Percentiles rank a stretch among this genome's conserved stretches.
Evolutionary conservation across 2,113 vertebrate species (phyloP).

Genomic region (Agapornis roseicollis): DNA sequence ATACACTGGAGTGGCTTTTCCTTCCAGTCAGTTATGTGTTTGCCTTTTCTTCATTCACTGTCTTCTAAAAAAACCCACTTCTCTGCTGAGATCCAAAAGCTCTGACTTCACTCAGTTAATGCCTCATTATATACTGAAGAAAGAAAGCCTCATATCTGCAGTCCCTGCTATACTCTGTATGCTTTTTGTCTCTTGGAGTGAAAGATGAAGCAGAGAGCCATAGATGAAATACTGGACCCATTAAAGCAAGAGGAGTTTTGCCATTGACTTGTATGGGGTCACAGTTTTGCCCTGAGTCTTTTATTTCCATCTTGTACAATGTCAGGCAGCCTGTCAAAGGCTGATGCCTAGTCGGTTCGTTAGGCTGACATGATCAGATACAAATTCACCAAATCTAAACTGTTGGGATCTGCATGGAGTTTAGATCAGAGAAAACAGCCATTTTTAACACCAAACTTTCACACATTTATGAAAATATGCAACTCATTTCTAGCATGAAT

Average conservation of each 20-base stretch:
- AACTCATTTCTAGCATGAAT: not conserved
- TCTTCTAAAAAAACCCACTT: not conserved
- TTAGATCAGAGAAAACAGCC: not conserved
- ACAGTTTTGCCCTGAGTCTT: slow-evolving; percentile 34
- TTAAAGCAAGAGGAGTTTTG: slow-evolving; percentile 38
- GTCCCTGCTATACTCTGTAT: not conserved
- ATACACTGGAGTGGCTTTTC: not conserved
- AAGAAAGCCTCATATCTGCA: not conserved
- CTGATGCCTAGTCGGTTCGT: not conserved
- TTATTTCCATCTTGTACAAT: slow-evolving; percentile 6
- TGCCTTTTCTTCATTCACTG: not conserved
- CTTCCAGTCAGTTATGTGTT: slow-evolving; percentile 3
- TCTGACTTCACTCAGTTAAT: slow-evolving; percentile 11
- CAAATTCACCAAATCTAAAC: slow-evolving; percentile 8
- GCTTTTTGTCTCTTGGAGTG: slow-evolving; percentile 25
- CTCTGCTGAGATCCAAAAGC: not conserved
- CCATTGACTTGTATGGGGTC: slow-evolving; percentile 37
- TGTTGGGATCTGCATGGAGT: not conserved
- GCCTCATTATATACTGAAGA: slow-evolving; percentile 3
- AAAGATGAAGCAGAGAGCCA: slow-evolving; percentile 1
- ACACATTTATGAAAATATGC: not conserved
- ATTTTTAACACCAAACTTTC: not conserved
- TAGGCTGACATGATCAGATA: slow-evolving; percentile 34
- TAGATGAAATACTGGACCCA: slow-evolving; percentile 26
- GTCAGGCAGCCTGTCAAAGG: slow-evolving; percentile 36